Percentiles rank a stretch among this genome's conserved stretches.
Evolutionary conservation across 1,140 invertebrate species (phyloP).

Genomic region (Lucilia sericata): DNA sequence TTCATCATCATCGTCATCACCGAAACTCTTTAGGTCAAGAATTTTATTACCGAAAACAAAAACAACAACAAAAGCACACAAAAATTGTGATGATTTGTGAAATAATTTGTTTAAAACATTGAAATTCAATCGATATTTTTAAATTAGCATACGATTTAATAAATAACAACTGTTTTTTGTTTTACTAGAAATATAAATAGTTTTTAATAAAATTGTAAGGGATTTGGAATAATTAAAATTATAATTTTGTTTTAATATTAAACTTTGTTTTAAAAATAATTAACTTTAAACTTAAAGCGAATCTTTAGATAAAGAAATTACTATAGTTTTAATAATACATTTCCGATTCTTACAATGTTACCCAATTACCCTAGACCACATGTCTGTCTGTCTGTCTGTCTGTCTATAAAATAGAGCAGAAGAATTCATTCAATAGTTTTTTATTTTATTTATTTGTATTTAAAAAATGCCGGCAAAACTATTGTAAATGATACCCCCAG

Average conservation of each 20-base stretch:
- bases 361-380: not conserved
- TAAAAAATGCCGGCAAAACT: constrained; percentile 10
- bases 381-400: no score
- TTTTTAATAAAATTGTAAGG: no score
- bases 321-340: no score
- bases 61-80: no score
- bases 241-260: no score
- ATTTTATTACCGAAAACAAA: not conserved
- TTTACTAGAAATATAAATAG: no score
- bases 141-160: not conserved
- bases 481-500: not conserved
- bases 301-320: no score
- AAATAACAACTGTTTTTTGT: no score
- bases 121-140: not conserved
- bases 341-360: no score
- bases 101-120: not conserved
- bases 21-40: constrained; percentile 26
- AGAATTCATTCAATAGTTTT: not conserved
- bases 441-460: not conserved
- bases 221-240: no score
- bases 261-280: no score
- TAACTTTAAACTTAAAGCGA: no score
- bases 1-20: not conserved
- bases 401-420: not conserved
- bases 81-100: constrained; percentile 30